Base-by-base conservation (phyloP, 1,140 invertebrate species). In the Philaenus spumarius region DNA sequence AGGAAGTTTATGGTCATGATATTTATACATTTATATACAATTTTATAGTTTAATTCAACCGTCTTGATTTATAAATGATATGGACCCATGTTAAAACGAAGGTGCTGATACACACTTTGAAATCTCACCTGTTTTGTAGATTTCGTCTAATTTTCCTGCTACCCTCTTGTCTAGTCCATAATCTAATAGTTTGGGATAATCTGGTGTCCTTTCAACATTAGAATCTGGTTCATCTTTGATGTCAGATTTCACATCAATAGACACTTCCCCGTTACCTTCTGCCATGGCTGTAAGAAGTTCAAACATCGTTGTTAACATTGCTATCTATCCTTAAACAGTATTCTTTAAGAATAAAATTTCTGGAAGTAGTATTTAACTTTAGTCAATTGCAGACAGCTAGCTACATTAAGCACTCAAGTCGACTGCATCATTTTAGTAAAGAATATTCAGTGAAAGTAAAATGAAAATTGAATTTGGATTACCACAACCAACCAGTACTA, bases 121-220 rank as follows among this genome's bases (percentile, higher is more conserved):
- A 40, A 58, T 64, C 64, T 64, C 73, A 80, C 81, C 93, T 75
- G 93, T 95, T 82, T 91, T 92, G 79, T 96, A 97, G 75, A 97
- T 96, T 81, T 95, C 92, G 76, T 96, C 92, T 68, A 97, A 82
- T 80, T 96, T 95, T 66, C 82, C 84, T 64, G 93, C 92, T 66
- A 91, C 87, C 81, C 92, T 93, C 73, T 87, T 86, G 77, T 94
- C 90, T 72, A 97, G 83, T 72, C 93, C 93, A 84, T 95, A 94
- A 69, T 93, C 88, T 70, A 95, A 82, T 61, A 97, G 77, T 80
- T 90, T 92, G 72, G 80, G 79, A 77, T 87, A 90, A 77, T 93
- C 89, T 78, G 90, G 87, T 70, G 89, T 89, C 74, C 84, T 80
- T 75, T 86, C 83, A 51, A 63, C 60, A 58, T 68, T 59, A 42